These are phyloP conservation scores for Chesias legatella DNA, from an alignment of 2,888 invertebrate genomes.

Conservation along the genomic window DNA sequence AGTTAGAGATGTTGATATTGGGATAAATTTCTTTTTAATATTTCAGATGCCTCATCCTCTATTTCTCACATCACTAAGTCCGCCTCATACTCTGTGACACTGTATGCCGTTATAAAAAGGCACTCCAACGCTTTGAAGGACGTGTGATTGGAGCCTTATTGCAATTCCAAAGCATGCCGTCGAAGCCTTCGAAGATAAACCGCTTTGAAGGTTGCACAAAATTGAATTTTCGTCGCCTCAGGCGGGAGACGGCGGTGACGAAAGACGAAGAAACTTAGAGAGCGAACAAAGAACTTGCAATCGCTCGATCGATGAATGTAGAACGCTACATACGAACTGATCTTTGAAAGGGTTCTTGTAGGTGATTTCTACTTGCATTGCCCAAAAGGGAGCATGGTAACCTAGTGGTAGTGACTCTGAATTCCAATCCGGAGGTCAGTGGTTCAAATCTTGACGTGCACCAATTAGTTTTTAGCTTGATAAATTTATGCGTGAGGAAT, in stretches of 20 bases:
- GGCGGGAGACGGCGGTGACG: neutral
- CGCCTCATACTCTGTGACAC: constrained; percentile 15
- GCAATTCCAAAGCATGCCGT: constrained; percentile 50
- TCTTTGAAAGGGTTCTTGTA: no score
- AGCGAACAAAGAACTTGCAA: no score
- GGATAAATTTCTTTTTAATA: neutral
- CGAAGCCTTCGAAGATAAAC: constrained; percentile 30
- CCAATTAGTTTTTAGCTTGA: no score
- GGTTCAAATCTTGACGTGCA: no score
- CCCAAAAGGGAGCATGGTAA: no score
- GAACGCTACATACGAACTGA: no score
- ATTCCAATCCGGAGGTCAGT: no score
- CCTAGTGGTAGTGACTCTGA: no score
- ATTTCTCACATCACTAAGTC: constrained; percentile 2
- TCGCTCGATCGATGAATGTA: no score
- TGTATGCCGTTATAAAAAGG: constrained; percentile 47
- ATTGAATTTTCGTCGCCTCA: constrained; percentile 38
- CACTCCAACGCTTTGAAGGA: constrained; percentile 52
- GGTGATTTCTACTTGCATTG: no score
- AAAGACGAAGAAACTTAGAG: neutral
- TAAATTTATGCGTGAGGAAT: no score
- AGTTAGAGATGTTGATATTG: no score
- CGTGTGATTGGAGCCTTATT: constrained; percentile 68
- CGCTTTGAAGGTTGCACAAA: constrained; percentile 36
- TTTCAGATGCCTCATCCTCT: constrained; percentile 7